A percentile compares a stretch with the other conserved stretches of the same genome.
phyloP scores from a whole-genome alignment of 2,797 vertebrate genomes.

The Myiothlypis chrysogaster region DNA sequence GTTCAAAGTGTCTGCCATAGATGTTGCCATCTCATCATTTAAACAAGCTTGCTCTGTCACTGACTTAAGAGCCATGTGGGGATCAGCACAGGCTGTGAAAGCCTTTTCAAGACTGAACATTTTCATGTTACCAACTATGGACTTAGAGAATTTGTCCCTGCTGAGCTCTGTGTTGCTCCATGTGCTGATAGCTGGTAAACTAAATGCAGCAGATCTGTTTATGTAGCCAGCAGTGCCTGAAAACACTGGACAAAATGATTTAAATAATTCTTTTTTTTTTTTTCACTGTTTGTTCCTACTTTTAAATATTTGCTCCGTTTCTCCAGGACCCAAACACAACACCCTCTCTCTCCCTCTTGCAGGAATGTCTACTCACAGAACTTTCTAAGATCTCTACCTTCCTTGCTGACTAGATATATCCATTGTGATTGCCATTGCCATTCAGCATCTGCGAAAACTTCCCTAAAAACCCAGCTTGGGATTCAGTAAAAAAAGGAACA shows the following conservation, averaged over 20 bases:
- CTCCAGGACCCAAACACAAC: not conserved
- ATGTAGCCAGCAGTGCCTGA: not conserved
- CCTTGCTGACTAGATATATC: not conserved
- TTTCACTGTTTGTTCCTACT: not conserved
- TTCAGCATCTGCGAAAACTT: not conserved
- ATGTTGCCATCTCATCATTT: not conserved
- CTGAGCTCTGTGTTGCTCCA: not conserved
- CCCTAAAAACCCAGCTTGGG: not conserved
- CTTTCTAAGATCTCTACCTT: accelerated
- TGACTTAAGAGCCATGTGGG: not conserved
- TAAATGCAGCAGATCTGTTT: not conserved
- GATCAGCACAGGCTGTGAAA: not conserved
- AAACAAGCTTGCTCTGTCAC: not conserved
- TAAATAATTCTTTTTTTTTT: not conserved
- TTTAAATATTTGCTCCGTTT: not conserved
- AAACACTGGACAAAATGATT: not conserved
- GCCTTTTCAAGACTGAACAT: not conserved
- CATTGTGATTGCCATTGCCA: not conserved
- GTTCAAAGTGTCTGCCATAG: not conserved
- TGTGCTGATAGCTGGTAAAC: not conserved
- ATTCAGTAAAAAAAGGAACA: not conserved
- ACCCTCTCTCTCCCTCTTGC: not conserved
- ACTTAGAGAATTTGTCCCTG: not conserved
- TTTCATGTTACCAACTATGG: not conserved
- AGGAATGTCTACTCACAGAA: not conserved